phyloP scores from a whole-genome alignment of 2,888 invertebrate species.

The Lasioglossum figueresi region DNA sequence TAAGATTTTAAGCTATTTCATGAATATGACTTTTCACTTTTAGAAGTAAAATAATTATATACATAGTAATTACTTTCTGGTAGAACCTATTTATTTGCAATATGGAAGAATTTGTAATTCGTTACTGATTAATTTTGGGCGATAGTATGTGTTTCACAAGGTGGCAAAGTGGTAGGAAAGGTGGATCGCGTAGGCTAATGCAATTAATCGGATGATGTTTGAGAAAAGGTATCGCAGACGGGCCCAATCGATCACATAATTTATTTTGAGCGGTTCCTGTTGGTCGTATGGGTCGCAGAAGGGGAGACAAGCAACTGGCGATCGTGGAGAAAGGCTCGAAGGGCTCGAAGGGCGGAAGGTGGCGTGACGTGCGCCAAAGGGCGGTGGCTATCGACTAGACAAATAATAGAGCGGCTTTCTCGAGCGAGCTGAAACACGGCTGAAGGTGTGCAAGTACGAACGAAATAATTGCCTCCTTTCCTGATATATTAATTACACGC shows the following conservation, averaged over 20 bases:
- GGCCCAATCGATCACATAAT: conserved; percentile 1
- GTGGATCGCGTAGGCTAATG: neutral
- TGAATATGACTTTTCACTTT: too few relatives aligned
- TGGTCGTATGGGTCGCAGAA: neutral
- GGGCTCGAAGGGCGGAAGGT: conserved; percentile 49
- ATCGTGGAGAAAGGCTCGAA: conserved; percentile 33
- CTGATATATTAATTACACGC: conserved; percentile 76
- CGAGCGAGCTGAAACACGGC: conserved; percentile 31
- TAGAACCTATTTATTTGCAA: neutral
- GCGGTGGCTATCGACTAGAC: conserved; percentile 68
- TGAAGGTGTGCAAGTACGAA: conserved; percentile 18
- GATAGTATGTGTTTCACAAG: neutral
- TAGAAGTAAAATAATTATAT: too few relatives aligned
- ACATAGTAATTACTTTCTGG: neutral
- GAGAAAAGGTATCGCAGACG: neutral
- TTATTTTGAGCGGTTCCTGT: conserved; percentile 21
- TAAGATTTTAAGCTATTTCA: too few relatives aligned
- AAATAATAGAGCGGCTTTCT: conserved; percentile 71
- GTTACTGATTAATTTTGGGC: neutral
- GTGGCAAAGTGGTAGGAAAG: neutral
- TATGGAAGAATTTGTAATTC: neutral
- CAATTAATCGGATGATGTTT: neutral
- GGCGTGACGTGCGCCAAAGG: conserved; percentile 59
- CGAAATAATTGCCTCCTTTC: conserved; percentile 57
- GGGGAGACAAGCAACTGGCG: conserved; percentile 32